These are phyloP conservation scores for Scaptomyza hsui DNA, from an alignment of 1,140 invertebrate genomes.

Conservation along the genomic window DNA sequence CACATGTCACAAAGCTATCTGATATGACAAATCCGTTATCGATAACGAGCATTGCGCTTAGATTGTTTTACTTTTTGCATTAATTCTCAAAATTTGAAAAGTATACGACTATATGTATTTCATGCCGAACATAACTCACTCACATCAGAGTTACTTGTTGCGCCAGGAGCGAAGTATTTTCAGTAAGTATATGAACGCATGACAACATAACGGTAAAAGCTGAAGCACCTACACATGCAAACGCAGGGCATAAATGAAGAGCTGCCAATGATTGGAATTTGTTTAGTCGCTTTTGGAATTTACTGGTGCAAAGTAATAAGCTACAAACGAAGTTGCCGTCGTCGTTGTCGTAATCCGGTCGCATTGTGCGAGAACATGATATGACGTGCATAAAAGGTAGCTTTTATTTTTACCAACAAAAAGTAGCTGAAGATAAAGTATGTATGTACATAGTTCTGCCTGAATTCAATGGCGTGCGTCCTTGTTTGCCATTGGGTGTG, in stretches of 20 bases:
- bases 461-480: constrained; percentile 47
- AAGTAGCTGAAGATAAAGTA: constrained; percentile 19
- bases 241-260: constrained; percentile 64
- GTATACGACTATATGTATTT: constrained; percentile 19
- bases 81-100: constrained; percentile 22
- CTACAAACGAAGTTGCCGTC: constrained; percentile 29
- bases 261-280: constrained; percentile 32
- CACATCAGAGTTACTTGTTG: neutral
- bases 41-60: neutral
- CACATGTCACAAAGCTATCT: constrained; percentile 18
- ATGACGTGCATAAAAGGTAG: constrained; percentile 69
- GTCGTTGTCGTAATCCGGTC: constrained; percentile 33
- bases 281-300: constrained; percentile 71
- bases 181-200: constrained; percentile 32
- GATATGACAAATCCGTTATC: constrained; percentile 5
- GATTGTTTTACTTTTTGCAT: constrained; percentile 17
- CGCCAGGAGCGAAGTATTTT: neutral
- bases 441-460: constrained; percentile 38
- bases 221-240: constrained; percentile 22
- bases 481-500: constrained; percentile 30
- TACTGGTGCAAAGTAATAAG: constrained; percentile 67
- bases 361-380: constrained; percentile 48
- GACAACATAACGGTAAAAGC: constrained; percentile 39
- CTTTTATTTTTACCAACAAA: constrained; percentile 56
- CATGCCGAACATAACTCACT: neutral